Evolutionary conservation across 2,888 invertebrate species (phyloP).

Genomic region (Cheilosia vernalis): DNA sequence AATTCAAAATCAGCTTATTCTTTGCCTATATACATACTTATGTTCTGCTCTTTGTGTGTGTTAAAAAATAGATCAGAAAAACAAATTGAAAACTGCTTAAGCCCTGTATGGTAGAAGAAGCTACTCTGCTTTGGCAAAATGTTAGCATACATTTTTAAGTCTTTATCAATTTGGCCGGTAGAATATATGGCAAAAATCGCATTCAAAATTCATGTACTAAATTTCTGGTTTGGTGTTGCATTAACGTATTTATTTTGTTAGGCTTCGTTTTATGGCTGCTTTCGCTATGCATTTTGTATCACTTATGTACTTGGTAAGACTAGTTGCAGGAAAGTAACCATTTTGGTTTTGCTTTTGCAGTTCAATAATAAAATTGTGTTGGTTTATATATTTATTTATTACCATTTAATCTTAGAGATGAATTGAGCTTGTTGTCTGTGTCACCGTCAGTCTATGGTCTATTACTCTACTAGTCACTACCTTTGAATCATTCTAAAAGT

Average conservation of each 20-base stretch:
- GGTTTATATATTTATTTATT: no score
- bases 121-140: constrained; percentile 14
- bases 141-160: constrained; percentile 2
- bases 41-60: neutral
- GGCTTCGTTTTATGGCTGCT: constrained; percentile 8
- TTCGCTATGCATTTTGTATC: neutral
- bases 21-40: no score
- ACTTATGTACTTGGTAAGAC: neutral
- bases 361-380: neutral
- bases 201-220: constrained; percentile 56
- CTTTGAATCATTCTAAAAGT: no score
- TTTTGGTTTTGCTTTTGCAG: neutral
- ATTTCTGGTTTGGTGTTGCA: constrained; percentile 42
- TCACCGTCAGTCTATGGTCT: no score
- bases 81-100: no score
- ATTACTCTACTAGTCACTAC: no score
- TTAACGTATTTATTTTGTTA: neutral
- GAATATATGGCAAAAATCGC: neutral
- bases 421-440: no score
- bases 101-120: no score
- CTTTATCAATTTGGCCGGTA: neutral
- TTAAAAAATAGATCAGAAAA: neutral
- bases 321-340: neutral
- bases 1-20: neutral
- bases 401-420: no score